Base-by-base conservation (phyloP, 2,888 invertebrate genomes). In the Helicoverpa assulta region DNA sequence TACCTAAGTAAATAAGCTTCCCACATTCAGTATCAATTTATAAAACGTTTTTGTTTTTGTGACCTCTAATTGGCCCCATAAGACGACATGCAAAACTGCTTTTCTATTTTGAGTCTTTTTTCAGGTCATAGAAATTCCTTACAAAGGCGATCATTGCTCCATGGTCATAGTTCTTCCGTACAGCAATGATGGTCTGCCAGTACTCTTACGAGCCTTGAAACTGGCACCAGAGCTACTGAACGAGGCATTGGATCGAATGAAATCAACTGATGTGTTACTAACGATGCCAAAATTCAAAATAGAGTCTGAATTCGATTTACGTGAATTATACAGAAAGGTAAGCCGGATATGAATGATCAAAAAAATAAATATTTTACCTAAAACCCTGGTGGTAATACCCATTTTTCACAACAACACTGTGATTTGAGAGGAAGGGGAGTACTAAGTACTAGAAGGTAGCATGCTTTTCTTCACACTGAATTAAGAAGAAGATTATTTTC, bases 111-210 rank as follows among this genome's bases (percentile, higher is more conserved):
- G 26, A 21, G 33, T 33, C 33, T 2, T 40, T 47, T n/a, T 60
- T 33, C 71, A 96, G 97, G 96, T 97, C 5, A 83, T 99, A 63
- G 97, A 97, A 88, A 84, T 99, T 80, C 97, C 97, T 0, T 99
- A 98, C 85, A 89, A 93, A 67, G 96, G 97, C 21, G 92, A 95
- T 0, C 93, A 97, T 55, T 88, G 97, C 10, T 96, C 97, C 52
- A 97, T 98, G 96, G 83, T 98, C 0, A 94, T 98, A 55, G 91
- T 98, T 29, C 91, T 98, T 67, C 98, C 98, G 0, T 96, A 96
- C 60, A 87, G 14, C 12, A 14, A 1, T 0, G 56, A 0, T 56
- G 98, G 98, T 0, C 91, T 98, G 1, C 52, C 81, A 8, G 4
- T 73, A 1, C 62, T 94, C 10, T 64, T 94, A 0, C 75, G 78